Percentiles rank a stretch among this genome's conserved stretches.
Conservation (phyloP, 2,888 invertebrate species). For the Eupithecia inturbata region DNA sequence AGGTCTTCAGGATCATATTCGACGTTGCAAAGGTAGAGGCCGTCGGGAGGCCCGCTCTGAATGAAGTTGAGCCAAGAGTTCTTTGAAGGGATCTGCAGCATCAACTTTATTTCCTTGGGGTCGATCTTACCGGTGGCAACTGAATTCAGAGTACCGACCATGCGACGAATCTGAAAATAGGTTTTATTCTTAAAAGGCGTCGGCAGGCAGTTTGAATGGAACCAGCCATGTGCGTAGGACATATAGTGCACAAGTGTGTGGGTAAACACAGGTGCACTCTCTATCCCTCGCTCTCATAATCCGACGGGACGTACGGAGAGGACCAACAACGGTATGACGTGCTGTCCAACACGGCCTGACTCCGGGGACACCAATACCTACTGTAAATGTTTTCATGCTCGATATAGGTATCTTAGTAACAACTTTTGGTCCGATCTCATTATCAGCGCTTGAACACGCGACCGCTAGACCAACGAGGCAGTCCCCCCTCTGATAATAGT, state of each 20-base stretch:
- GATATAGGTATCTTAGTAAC: no score
- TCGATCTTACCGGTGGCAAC: constrained; percentile 86
- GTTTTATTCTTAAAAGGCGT: background rate
- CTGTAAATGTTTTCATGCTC: no score
- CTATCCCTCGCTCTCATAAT: background rate
- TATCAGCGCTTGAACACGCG: no score
- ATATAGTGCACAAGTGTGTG: no score
- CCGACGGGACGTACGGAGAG: no score
- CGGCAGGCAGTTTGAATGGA: no score
- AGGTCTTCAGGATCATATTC: constrained; percentile 87
- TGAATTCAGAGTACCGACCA: constrained; percentile 87
- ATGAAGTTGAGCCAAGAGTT: constrained; percentile 85
- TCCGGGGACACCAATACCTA: no score
- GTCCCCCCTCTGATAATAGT: no score
- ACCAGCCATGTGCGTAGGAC: background rate
- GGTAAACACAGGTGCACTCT: no score
- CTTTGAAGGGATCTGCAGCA: constrained; percentile 91
- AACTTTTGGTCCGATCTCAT: no score
- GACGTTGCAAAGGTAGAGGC: constrained; percentile 89
- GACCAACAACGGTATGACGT: background rate
- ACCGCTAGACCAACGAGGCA: no score
- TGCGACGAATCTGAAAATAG: constrained; percentile 88
- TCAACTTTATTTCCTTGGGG: constrained; percentile 86
- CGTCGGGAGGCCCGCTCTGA: constrained; percentile 85
- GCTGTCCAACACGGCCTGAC: no score